These are phyloP conservation scores for Pristionchus fissidentatus DNA, from an alignment of 2,888 invertebrate species.

Conservation along the genomic window DNA sequence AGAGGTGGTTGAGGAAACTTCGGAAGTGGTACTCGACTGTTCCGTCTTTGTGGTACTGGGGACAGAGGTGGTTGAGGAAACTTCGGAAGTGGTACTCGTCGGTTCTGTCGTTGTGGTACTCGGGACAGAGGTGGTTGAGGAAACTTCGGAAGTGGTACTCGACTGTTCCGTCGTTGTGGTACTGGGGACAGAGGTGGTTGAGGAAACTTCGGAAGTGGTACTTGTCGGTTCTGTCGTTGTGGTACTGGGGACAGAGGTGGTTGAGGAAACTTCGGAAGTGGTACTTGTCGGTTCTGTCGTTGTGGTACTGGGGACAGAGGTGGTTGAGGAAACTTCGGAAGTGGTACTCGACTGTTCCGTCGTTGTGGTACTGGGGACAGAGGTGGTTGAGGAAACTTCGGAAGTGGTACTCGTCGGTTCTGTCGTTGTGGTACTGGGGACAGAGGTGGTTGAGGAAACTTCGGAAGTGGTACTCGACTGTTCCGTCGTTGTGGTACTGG, in stretches of 20 bases:
- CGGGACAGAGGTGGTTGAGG: not conserved
- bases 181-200: not conserved
- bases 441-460: not conserved
- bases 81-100: not conserved
- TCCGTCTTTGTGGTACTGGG: not conserved
- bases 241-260: not conserved
- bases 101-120: not conserved
- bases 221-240: not conserved
- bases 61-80: not conserved
- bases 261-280: not conserved
- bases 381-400: not conserved
- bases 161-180: not conserved
- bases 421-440: not conserved
- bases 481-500: not conserved
- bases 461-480: no score
- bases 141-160: not conserved
- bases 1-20: no score
- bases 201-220: no score
- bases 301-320: not conserved
- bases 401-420: not conserved
- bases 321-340: not conserved
- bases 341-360: not conserved
- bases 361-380: not conserved
- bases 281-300: not conserved
- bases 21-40: not conserved